Evolutionary conservation across 2,888 invertebrate genomes (phyloP).

Genomic region (Cepaea hortensis): DNA sequence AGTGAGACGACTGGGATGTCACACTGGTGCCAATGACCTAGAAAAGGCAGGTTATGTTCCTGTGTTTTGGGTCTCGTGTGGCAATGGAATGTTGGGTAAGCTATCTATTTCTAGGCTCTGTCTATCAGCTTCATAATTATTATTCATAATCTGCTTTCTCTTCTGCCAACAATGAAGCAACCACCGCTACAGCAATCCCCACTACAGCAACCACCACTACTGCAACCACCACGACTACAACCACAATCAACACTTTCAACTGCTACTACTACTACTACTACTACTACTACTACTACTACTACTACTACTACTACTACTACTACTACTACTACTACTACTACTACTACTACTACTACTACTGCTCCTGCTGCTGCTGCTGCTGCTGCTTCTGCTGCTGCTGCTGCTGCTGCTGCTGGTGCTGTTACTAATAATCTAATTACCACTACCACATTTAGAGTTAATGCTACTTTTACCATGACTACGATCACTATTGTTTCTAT

Average conservation of each 20-base stretch:
- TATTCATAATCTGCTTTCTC: too few relatives aligned
- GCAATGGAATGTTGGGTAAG: too few relatives aligned
- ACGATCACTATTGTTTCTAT: neutral
- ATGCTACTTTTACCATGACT: neutral
- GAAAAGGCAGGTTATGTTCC: too few relatives aligned
- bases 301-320: neutral
- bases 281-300: neutral
- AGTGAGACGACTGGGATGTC: too few relatives aligned
- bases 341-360: constrained; percentile 4
- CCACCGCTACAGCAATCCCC: neutral
- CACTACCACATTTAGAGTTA: neutral
- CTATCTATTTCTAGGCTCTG: too few relatives aligned
- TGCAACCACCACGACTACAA: neutral
- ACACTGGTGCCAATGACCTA: too few relatives aligned
- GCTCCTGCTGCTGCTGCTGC: neutral
- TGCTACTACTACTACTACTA: neutral
- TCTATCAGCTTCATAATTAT: too few relatives aligned
- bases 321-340: neutral
- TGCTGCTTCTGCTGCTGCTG: neutral
- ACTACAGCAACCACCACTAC: neutral
- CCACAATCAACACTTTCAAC: neutral
- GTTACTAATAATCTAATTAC: neutral
- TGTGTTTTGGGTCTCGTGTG: too few relatives aligned
- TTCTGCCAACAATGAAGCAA: too few relatives aligned
- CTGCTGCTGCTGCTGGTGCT: neutral